Base-by-base conservation (phyloP, 2,888 invertebrate genomes). In the Phyllotreta striolata region DNA sequence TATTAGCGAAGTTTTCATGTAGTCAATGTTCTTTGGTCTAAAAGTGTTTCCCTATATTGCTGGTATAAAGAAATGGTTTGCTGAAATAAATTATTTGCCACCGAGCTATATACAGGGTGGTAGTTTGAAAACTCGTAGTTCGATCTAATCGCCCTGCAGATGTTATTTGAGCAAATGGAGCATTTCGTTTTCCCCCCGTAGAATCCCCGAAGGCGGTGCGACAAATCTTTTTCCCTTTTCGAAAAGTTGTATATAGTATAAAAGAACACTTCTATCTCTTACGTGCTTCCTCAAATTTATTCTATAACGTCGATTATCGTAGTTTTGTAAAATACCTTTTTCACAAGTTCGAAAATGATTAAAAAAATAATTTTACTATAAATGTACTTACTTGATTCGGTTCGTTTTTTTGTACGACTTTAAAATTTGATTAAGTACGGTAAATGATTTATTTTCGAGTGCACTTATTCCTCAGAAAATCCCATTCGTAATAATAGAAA, bases 211-310 rank as follows among this genome's bases (percentile, higher is more conserved):
- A 35, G 43, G 38, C 13, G 5, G 9, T 49, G 51, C 54, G 62
- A 62, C 64, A 69, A 73, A 70, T 70, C 66, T 70, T 71, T 71
- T 71, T 72, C 72, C 67, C 66, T 64, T 71, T 72, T 71, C 66
- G 64, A 71, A 64, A 66, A 60, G 57, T 63, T 62, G 59, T 66
- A 67, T 52, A 51, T 54, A 66, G 65, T 66, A 67, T 51, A 51
- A 44, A 67, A 66, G n/a, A 65, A 66, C 57, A 69, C 68, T 65
- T 64, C 61, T 70, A 70, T 74, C 72, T 74, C 73, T 75, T 76
- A 73, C 71, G 78, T 78, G 78, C 78, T 78, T 78, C 78, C 78
- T 75, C 67, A 52, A 56, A 64, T 57, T 47, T 74, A 72, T 35
- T 52, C 37, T 39, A 10, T 51, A 52, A 12, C 74, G 74, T 76